These are phyloP conservation scores for Polydrusus pterygomalis DNA, from an alignment of 2,888 invertebrate genomes.

Conservation along the genomic window DNA sequence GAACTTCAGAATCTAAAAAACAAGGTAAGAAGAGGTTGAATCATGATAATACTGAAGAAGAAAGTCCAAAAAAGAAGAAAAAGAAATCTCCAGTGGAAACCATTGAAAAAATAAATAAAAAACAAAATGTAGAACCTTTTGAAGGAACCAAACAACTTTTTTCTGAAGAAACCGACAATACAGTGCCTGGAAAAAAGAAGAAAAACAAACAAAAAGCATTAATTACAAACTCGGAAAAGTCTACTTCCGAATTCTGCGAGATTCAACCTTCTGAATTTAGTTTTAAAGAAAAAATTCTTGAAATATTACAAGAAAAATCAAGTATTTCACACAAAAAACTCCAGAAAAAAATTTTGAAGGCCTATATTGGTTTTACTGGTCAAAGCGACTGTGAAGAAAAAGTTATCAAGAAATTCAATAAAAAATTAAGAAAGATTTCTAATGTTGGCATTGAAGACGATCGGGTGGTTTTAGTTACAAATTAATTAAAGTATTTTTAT, in stretches of 20 bases:
- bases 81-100: constrained; percentile 66
- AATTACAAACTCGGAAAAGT: background rate
- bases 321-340: constrained; percentile 81
- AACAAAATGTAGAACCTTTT: constrained; percentile 23
- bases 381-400: constrained; percentile 76
- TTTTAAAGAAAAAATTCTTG: constrained; percentile 62
- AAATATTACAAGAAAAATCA: constrained; percentile 75
- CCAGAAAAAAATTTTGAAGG: constrained; percentile 83
- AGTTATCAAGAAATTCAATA: constrained; percentile 81
- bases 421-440: constrained; percentile 81
- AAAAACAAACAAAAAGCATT: constrained; percentile 66
- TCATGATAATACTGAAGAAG: constrained; percentile 59
- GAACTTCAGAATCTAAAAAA: background rate
- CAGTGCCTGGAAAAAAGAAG: constrained; percentile 62
- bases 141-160: constrained; percentile 16
- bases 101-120: background rate
- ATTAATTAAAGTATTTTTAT: background rate
- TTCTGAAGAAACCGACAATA: background rate
- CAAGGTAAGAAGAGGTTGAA: constrained; percentile 1
- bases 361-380: constrained; percentile 74
- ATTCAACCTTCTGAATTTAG: constrained; percentile 57
- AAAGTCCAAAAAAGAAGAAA: constrained; percentile 73
- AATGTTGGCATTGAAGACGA: constrained; percentile 79
- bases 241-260: background rate
- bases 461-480: constrained; percentile 27